Percentiles rank a stretch among this genome's conserved stretches.
These are phyloP conservation scores for Mustelus asterias DNA, from an alignment of 2,113 vertebrate genomes.

Conservation along the genomic window DNA sequence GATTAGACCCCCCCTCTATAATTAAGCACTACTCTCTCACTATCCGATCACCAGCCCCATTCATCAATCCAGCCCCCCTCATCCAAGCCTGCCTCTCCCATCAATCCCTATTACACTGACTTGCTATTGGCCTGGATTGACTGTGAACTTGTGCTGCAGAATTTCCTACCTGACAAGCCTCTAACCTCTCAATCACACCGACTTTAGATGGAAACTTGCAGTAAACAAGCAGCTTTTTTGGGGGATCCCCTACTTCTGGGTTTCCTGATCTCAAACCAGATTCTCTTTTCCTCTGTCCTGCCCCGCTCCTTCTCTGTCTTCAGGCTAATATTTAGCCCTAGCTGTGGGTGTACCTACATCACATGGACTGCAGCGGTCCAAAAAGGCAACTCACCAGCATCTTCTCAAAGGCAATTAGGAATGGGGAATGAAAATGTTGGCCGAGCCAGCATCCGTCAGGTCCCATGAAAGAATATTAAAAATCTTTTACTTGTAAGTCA, in stretches of 20 bases:
- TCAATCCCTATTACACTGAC: background rate
- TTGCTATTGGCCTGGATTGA: background rate
- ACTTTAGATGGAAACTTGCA: background rate
- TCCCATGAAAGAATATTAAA: too few species aligned
- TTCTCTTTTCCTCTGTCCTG: too few species aligned
- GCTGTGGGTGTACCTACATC: too few species aligned
- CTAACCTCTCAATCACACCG: background rate
- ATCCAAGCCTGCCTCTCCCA: background rate
- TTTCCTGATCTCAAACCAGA: background rate
- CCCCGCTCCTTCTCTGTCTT: background rate
- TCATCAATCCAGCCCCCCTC: background rate
- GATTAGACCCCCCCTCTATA: background rate
- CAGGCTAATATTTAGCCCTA: background rate
- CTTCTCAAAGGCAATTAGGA: too few species aligned
- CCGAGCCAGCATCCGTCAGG: too few species aligned
- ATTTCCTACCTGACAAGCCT: background rate
- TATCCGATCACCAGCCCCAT: background rate
- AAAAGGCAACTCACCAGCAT: too few species aligned
- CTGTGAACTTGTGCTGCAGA: background rate
- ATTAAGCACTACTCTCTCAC: background rate
- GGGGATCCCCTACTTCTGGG: background rate
- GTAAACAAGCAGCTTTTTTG: background rate
- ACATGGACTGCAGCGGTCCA: too few species aligned
- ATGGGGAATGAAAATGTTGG: too few species aligned
- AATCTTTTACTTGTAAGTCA: too few species aligned